phyloP scores from a whole-genome alignment of 2,797 vertebrate species.

The Myripristis murdjan region DNA sequence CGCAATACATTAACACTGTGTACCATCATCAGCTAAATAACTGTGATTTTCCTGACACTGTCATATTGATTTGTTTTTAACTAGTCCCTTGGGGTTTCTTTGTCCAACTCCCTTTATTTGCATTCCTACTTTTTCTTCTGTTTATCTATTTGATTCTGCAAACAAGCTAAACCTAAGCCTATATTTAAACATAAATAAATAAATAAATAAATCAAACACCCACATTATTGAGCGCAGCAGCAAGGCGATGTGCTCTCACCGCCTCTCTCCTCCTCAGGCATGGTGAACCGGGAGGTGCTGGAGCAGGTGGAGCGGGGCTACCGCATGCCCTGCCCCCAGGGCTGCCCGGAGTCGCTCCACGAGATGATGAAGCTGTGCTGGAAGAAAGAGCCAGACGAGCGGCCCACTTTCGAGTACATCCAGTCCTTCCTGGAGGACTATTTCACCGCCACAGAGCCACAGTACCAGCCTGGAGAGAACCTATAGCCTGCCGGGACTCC shows the following conservation, averaged over 20 bases:
- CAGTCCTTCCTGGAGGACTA: constrained; percentile 98
- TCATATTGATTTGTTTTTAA: no score
- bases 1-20: no score
- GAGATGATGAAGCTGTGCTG: constrained; percentile 97
- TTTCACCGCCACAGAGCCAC: constrained; percentile 97
- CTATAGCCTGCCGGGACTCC: constrained; percentile 83
- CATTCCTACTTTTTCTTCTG: no score
- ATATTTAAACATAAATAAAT: no score
- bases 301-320: constrained; percentile 97
- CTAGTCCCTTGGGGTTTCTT: no score
- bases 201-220: no score
- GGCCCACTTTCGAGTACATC: constrained; percentile 97
- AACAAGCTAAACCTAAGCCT: no score
- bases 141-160: no score
- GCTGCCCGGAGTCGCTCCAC: constrained; percentile 95
- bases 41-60: no score
- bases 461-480: constrained; percentile 97
- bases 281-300: constrained; percentile 96
- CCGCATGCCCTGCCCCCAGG: constrained; percentile 96
- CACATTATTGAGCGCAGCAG: background rate
- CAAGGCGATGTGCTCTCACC: background rate
- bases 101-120: no score
- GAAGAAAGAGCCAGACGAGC: constrained; percentile 97
- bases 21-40: no score
- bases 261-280: constrained; percentile 83